These are phyloP conservation scores for Melieria picta DNA, from an alignment of 2,888 invertebrate genomes.

Conservation along the genomic window DNA sequence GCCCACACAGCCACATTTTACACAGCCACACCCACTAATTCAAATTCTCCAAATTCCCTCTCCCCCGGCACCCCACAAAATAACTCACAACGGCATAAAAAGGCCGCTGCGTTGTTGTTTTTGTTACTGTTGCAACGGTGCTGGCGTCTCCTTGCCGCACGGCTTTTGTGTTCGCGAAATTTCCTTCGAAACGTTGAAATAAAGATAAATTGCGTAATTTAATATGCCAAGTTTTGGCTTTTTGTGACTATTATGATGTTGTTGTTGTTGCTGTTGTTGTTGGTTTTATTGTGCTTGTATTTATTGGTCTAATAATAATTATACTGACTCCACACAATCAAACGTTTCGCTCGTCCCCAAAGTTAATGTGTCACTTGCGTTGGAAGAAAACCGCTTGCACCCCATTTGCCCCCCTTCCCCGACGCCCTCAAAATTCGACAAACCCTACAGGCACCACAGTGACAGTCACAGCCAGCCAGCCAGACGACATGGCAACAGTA, in stretches of 20 bases:
- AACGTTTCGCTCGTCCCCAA: too few relatives aligned
- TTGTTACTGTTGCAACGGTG: background rate
- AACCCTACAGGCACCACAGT: too few relatives aligned
- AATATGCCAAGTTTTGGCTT: conserved; percentile 43
- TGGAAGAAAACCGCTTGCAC: background rate
- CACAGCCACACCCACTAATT: background rate
- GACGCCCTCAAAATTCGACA: too few relatives aligned
- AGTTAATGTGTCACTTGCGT: background rate
- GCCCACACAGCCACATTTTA: background rate
- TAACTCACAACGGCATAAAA: background rate
- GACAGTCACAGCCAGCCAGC: too few relatives aligned
- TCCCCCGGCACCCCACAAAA: background rate
- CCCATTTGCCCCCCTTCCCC: too few relatives aligned
- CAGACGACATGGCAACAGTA: too few relatives aligned
- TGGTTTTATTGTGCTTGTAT: conserved; percentile 33
- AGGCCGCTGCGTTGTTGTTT: background rate
- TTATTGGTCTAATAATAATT: conserved; percentile 46
- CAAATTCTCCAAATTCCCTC: background rate
- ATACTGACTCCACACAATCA: conserved; percentile 19
- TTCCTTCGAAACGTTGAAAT: conserved; percentile 44
- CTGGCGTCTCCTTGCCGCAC: background rate
- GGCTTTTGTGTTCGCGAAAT: conserved; percentile 25
- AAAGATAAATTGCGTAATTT: conserved; percentile 48
- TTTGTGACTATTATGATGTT: conserved; percentile 13
- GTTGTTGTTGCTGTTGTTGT: conserved; percentile 30